These are phyloP conservation scores for Scomber scombrus DNA, from an alignment of 2,113 vertebrate genomes.

Conservation along the genomic window DNA sequence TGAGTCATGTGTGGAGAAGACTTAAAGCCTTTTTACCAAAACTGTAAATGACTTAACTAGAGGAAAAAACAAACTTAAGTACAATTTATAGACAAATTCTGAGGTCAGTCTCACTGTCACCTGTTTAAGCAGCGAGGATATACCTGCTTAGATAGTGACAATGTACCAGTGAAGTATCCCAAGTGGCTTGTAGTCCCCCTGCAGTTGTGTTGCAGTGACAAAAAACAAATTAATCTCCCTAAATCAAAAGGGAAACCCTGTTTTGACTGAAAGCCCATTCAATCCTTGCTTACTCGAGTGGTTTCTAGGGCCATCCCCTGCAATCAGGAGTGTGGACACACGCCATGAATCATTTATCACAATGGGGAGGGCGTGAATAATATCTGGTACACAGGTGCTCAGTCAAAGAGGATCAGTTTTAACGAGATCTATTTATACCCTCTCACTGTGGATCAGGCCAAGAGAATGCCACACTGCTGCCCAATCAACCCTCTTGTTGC, in stretches of 20 bases:
- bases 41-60: not conserved
- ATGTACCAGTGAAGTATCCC: not conserved
- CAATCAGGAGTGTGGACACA: slow-evolving; percentile 41
- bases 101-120: not conserved
- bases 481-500: slow-evolving; percentile 51
- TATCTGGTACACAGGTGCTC: slow-evolving; percentile 75
- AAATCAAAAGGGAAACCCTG: slow-evolving; percentile 12
- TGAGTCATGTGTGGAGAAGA: not conserved
- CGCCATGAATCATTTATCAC: slow-evolving; percentile 55
- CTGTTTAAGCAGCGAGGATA: not conserved
- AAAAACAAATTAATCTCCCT: slow-evolving; percentile 24
- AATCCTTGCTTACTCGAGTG: slow-evolving; percentile 30
- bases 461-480: slow-evolving; percentile 51
- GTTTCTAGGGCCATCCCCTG: slow-evolving; percentile 22
- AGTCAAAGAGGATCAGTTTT: slow-evolving; percentile 81
- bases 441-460: slow-evolving; percentile 74
- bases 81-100: not conserved
- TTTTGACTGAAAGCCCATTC: slow-evolving; percentile 26
- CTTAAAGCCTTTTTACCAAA: not conserved
- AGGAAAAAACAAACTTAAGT: too few species aligned
- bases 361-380: slow-evolving; percentile 48
- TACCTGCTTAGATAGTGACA: slow-evolving; percentile 6
- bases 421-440: slow-evolving; percentile 81
- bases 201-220: not conserved
- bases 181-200: not conserved